Conservation (phyloP, 1,140 invertebrate species). For the Philopotamus ludificatus region DNA sequence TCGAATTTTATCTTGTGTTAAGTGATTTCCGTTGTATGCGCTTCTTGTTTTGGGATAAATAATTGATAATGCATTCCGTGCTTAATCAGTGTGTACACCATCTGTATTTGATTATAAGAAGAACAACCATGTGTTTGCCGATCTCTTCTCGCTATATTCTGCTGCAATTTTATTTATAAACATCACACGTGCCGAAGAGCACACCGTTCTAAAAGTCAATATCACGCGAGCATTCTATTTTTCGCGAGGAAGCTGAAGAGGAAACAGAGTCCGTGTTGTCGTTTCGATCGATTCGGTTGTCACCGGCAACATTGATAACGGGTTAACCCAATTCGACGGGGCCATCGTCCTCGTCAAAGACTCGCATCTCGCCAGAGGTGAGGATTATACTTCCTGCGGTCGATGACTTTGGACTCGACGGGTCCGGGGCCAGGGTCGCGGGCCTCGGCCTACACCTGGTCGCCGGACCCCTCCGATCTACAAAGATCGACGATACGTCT, state of each 20-base stretch:
- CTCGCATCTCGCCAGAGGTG: slow-evolving; percentile 2
- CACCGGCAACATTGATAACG: slow-evolving; percentile 19
- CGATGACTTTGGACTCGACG: slow-evolving; percentile 16
- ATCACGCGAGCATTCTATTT: background rate
- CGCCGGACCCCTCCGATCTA: too few relatives aligned
- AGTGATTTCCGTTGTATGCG: too few relatives aligned
- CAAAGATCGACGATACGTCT: too few relatives aligned
- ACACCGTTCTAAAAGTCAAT: slow-evolving; percentile 11
- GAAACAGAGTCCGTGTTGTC: background rate
- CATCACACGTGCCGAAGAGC: slow-evolving; percentile 16
- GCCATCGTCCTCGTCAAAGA: slow-evolving; percentile 30
- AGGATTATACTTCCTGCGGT: slow-evolving; percentile 19
- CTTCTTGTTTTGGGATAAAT: too few relatives aligned
- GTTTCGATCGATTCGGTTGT: background rate
- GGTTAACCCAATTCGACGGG: slow-evolving; percentile 39
- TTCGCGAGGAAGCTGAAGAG: too few relatives aligned
- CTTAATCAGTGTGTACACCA: too few relatives aligned
- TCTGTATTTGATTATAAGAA: too few relatives aligned
- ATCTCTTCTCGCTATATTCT: background rate
- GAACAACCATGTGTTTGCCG: too few relatives aligned
- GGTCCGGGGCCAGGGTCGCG: slow-evolving; percentile 18
- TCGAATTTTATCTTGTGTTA: too few relatives aligned
- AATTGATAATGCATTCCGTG: too few relatives aligned
- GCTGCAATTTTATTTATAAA: slow-evolving; percentile 27
- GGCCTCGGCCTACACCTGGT: slow-evolving; percentile 9